Conservation (phyloP, 2,797 vertebrate genomes). For the Phalanger gymnotis region DNA sequence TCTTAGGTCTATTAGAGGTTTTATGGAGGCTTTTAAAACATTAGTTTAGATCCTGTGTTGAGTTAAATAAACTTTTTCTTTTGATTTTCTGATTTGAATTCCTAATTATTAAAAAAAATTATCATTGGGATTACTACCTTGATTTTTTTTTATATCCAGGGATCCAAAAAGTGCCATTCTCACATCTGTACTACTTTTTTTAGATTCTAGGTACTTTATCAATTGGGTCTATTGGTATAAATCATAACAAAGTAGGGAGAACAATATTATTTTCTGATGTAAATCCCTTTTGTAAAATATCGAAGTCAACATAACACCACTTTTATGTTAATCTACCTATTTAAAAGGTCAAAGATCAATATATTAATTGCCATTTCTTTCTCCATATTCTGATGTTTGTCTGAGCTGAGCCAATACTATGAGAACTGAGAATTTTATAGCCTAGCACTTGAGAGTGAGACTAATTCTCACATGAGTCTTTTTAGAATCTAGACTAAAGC, state of each 20-base stretch:
- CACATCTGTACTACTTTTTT: background rate
- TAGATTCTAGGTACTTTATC: no score
- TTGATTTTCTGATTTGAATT: background rate
- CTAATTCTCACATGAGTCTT: background rate
- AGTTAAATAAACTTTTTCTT: background rate
- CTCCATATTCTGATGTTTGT: background rate
- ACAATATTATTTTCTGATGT: no score
- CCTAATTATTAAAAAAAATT: background rate
- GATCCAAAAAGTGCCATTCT: background rate
- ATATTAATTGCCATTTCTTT: background rate
- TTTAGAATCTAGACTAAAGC: background rate
- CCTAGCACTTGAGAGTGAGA: background rate
- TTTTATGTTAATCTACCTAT: background rate
- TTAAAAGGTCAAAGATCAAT: background rate
- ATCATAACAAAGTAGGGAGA: no score
- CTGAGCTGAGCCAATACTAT: background rate
- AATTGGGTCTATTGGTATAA: no score
- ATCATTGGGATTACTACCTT: background rate
- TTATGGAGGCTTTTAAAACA: background rate
- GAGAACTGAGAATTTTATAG: background rate
- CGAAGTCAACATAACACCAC: background rate
- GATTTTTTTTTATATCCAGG: background rate
- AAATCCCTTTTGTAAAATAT: background rate
- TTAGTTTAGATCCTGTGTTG: background rate
- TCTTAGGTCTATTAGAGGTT: no score